phyloP scores from a whole-genome alignment of 2,113 vertebrate species.

The Archilochus colubris region DNA sequence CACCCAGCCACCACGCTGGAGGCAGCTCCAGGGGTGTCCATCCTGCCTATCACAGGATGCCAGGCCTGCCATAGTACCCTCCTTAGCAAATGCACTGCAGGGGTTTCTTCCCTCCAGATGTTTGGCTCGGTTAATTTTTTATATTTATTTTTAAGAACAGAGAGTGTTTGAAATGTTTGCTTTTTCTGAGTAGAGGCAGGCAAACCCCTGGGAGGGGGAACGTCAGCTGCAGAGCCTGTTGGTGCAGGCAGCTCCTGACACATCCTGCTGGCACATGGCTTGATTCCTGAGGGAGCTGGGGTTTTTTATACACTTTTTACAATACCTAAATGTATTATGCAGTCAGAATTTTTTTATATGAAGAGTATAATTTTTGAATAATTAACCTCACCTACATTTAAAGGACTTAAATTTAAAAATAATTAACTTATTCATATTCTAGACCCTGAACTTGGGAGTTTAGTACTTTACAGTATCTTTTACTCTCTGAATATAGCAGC shows the following conservation, averaged over 20 bases:
- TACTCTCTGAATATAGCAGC: background rate
- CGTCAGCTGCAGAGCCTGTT: background rate
- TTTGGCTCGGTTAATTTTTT: background rate
- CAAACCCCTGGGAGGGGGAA: background rate
- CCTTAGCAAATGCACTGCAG: background rate
- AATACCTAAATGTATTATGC: background rate
- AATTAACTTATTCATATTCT: background rate
- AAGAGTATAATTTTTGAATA: background rate
- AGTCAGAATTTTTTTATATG: background rate
- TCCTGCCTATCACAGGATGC: fast-evolving
- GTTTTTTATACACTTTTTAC: background rate
- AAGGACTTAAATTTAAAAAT: background rate
- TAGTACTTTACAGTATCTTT: background rate
- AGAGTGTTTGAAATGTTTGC: background rate
- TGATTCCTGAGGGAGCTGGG: background rate
- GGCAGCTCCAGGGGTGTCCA: background rate
- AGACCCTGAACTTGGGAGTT: background rate
- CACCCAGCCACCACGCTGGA: background rate
- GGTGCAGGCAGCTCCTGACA: background rate
- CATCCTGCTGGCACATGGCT: background rate
- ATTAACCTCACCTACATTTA: background rate
- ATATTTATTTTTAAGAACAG: background rate
- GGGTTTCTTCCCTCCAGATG: background rate
- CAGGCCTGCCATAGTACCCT: background rate
- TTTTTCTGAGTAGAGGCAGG: background rate